phyloP scores from a whole-genome alignment of 2,888 invertebrate genomes.

The Hartigia nigra region DNA sequence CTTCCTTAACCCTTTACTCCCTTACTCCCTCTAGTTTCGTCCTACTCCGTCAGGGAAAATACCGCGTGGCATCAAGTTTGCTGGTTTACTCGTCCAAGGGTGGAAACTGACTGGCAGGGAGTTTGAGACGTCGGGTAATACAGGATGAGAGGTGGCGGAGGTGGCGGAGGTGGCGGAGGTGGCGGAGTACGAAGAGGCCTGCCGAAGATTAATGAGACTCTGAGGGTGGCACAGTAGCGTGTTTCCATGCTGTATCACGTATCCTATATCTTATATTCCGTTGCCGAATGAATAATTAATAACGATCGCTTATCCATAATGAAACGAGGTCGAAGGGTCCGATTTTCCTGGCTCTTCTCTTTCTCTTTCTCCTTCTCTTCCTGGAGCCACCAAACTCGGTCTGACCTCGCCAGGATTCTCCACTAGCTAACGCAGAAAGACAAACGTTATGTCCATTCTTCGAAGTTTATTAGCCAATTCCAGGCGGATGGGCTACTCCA shows the following conservation, averaged over 20 bases:
- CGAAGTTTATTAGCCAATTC: background rate
- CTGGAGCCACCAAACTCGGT: background rate
- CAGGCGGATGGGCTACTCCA: background rate
- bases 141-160: background rate
- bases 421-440: background rate
- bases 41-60: background rate
- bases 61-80: background rate
- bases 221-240: conserved; percentile 47
- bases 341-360: conserved; percentile 29
- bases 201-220: conserved; percentile 54
- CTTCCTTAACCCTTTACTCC: too few species aligned
- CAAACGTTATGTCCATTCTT: background rate
- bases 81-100: background rate
- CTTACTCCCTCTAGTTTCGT: background rate
- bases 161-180: background rate
- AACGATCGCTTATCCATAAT: conserved; percentile 43
- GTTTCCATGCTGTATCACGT: conserved; percentile 38
- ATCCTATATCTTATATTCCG: conserved; percentile 44
- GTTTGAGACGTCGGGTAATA: background rate
- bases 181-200: conserved; percentile 36
- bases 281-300: conserved; percentile 52
- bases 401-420: background rate
- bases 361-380: background rate
- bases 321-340: conserved; percentile 25
- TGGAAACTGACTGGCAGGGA: background rate